A percentile compares a stretch with the other conserved stretches of the same genome.
phyloP scores from a whole-genome alignment of 2,113 vertebrate genomes.

The Henicopernis longicauda region DNA sequence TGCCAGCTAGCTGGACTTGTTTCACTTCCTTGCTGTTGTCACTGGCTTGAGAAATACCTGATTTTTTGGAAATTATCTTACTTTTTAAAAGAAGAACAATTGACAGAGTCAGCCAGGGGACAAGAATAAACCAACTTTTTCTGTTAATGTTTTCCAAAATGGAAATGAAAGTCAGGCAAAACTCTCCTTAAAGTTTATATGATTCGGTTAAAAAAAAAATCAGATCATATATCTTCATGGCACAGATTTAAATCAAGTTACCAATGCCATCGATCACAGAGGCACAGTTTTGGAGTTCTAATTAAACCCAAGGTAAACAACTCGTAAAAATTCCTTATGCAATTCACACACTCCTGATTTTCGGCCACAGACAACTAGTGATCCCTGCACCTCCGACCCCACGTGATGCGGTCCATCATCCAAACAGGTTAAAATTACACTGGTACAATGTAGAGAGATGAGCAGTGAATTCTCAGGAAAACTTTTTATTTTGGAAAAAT shows the following conservation, averaged over 20 bases:
- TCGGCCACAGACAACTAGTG: background rate
- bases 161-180: background rate
- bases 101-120: background rate
- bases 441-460: background rate
- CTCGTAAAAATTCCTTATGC: background rate
- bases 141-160: background rate
- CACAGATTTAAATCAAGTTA: background rate
- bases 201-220: background rate
- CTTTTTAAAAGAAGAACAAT: background rate
- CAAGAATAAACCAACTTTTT: background rate
- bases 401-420: background rate
- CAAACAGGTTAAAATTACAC: background rate
- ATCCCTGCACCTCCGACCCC: background rate
- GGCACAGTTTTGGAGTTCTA: background rate
- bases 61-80: constrained; percentile 13
- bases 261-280: background rate
- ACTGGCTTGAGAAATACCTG: background rate
- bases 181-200: background rate
- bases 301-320: background rate
- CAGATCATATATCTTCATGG: background rate
- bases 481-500: background rate
- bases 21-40: background rate
- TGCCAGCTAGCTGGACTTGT: background rate
- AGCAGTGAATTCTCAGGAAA: background rate
- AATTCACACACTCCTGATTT: background rate